phyloP scores from a whole-genome alignment of 1,140 invertebrate genomes.

The Cydia pomonella region DNA sequence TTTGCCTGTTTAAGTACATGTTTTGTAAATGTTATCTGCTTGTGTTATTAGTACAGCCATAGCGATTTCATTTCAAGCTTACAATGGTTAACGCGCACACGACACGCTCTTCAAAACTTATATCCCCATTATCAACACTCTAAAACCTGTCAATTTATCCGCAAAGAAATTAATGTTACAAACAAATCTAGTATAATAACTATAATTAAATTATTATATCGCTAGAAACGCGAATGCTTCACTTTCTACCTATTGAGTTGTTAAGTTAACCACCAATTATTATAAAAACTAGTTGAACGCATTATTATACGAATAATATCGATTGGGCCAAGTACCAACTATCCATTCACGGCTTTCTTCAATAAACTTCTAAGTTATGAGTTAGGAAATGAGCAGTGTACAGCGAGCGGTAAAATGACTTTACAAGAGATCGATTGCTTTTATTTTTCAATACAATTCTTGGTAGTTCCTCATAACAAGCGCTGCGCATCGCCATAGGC shows the following conservation, averaged over 20 bases:
- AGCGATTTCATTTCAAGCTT: too few relatives aligned
- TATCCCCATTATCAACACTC: not conserved
- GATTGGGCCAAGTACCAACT: not conserved
- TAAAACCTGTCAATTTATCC: not conserved
- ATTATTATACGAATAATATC: not conserved
- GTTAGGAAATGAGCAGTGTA: not conserved
- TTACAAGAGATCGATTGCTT: not conserved
- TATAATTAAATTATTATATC: conserved; percentile 20
- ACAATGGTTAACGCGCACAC: too few relatives aligned
- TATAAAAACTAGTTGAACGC: conserved; percentile 10
- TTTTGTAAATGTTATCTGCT: too few relatives aligned
- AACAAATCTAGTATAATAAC: conserved; percentile 23
- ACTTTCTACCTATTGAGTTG: conserved; percentile 31
- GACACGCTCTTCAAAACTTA: not conserved
- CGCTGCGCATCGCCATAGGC: not conserved
- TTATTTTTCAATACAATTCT: conserved; percentile 10
- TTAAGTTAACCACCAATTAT: conserved; percentile 28
- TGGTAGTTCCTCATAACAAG: not conserved
- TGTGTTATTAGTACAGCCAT: too few relatives aligned
- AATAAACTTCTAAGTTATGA: not conserved
- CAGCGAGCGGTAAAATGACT: not conserved
- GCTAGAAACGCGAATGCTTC: conserved; percentile 4
- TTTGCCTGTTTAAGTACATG: too few relatives aligned
- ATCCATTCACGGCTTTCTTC: not conserved
- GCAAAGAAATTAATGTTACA: conserved; percentile 4